These are phyloP conservation scores for Marronus borbonicus DNA, from an alignment of 2,888 invertebrate species.

Conservation along the genomic window DNA sequence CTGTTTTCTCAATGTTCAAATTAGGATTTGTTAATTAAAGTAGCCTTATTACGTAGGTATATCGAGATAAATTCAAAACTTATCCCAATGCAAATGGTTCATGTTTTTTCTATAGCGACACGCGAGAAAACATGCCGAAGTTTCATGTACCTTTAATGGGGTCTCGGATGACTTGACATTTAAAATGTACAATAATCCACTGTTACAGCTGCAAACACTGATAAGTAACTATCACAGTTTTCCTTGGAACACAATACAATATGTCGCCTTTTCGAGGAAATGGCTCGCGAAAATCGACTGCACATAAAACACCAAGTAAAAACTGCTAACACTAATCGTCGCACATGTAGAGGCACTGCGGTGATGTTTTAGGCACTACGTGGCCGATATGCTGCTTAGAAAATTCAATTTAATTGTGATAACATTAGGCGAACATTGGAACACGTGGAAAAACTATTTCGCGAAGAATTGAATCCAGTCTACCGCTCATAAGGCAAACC, in stretches of 20 bases:
- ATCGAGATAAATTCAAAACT: neutral
- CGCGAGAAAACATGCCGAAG: neutral
- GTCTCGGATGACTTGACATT: constrained; percentile 38
- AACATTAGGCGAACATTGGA: constrained; percentile 24
- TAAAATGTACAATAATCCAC: constrained; percentile 40
- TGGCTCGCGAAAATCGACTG: constrained; percentile 15
- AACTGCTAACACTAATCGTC: constrained; percentile 18
- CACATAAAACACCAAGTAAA: constrained; percentile 27
- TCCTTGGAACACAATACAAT: constrained; percentile 34
- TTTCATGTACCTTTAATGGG: constrained; percentile 29
- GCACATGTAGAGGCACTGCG: constrained; percentile 23
- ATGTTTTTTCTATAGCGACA: constrained; percentile 19
- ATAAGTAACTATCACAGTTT: constrained; percentile 44
- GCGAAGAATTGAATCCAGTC: constrained; percentile 54
- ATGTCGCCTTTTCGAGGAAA: constrained; percentile 39
- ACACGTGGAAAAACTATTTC: constrained; percentile 58
- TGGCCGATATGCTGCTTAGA: neutral
- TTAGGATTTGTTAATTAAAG: neutral
- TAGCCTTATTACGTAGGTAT: neutral
- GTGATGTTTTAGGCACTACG: constrained; percentile 33
- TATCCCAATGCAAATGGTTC: constrained; percentile 37
- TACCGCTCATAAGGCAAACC: constrained; percentile 61
- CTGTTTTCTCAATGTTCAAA: neutral
- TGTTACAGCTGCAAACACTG: constrained; percentile 27
- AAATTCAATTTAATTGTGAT: neutral